phyloP scores from a whole-genome alignment of 1,140 invertebrate species.

The Magallana gigas region DNA sequence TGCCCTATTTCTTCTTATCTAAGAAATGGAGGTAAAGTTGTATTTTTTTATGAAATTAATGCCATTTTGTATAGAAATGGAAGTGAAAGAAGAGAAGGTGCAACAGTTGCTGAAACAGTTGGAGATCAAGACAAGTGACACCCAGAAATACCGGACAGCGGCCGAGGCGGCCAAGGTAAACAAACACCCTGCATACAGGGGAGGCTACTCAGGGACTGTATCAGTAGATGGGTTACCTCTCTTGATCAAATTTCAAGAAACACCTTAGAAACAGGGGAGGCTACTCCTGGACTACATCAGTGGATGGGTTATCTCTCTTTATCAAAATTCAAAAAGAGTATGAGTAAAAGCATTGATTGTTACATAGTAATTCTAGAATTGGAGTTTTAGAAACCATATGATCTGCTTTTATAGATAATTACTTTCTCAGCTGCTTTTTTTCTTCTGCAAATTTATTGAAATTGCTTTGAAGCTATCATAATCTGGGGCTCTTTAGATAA shows the following conservation, averaged over 20 bases:
- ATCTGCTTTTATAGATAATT: too few species aligned
- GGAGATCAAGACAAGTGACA: slow-evolving; percentile 73
- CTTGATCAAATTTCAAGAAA: slow-evolving; percentile 13
- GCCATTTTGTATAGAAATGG: slow-evolving; percentile 66
- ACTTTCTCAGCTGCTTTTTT: too few species aligned
- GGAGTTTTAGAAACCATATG: too few species aligned
- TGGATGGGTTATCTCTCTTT: background rate
- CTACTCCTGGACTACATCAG: background rate
- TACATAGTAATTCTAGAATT: too few species aligned
- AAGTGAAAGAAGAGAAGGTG: slow-evolving; percentile 76
- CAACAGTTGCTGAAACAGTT: slow-evolving; percentile 73
- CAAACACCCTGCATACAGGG: background rate
- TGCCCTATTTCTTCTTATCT: background rate
- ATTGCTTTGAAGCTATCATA: too few species aligned
- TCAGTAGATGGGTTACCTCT: background rate
- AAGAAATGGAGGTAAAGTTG: background rate
- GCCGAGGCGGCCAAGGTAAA: slow-evolving; percentile 78
- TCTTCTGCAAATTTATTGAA: too few species aligned
- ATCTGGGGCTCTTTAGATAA: too few species aligned
- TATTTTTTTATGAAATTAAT: too few species aligned
- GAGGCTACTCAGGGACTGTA: background rate
- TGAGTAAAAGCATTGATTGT: too few species aligned
- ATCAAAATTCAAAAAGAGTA: slow-evolving; percentile 16
- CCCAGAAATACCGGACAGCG: slow-evolving; percentile 73
- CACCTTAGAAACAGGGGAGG: slow-evolving; percentile 9